These are phyloP conservation scores for Spilosoma lubricipeda DNA, from an alignment of 2,888 invertebrate genomes.

Conservation along the genomic window DNA sequence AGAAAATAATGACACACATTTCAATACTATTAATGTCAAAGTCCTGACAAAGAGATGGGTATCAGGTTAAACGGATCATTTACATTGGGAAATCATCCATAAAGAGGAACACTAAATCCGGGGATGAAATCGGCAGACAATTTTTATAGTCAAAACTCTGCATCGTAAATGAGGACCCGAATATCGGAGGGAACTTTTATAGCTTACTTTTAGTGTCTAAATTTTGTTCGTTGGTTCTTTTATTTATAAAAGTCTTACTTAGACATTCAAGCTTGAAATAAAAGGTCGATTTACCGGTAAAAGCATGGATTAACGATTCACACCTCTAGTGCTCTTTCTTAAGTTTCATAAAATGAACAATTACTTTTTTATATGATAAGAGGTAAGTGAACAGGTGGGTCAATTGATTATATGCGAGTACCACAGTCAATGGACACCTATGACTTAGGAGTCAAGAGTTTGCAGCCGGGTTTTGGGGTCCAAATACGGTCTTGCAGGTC, in stretches of 20 bases:
- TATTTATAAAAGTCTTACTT: background rate
- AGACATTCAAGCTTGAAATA: background rate
- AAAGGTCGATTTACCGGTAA: background rate
- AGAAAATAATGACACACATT: background rate
- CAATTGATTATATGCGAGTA: no score
- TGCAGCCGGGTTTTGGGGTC: no score
- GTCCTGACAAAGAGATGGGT: slow-evolving; percentile 33
- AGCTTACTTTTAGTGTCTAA: slow-evolving; percentile 31
- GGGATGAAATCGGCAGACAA: slow-evolving; percentile 36
- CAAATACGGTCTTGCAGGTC: no score
- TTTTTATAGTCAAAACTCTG: slow-evolving; percentile 42
- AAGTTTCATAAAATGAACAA: no score
- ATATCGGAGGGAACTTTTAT: slow-evolving; percentile 43
- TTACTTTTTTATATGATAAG: no score
- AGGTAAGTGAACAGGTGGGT: no score
- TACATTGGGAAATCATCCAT: slow-evolving; percentile 45
- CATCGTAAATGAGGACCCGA: slow-evolving; percentile 40
- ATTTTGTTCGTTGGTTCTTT: slow-evolving; percentile 24
- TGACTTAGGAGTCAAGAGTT: no score
- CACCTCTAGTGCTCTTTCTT: no score
- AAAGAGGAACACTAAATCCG: slow-evolving; percentile 35
- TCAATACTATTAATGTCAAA: slow-evolving; percentile 5
- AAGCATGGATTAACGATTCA: background rate
- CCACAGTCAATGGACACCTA: no score
- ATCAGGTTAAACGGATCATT: slow-evolving; percentile 43